Evolutionary conservation across 2,888 invertebrate genomes (phyloP).

Genomic region (Polymixis lichenea): DNA sequence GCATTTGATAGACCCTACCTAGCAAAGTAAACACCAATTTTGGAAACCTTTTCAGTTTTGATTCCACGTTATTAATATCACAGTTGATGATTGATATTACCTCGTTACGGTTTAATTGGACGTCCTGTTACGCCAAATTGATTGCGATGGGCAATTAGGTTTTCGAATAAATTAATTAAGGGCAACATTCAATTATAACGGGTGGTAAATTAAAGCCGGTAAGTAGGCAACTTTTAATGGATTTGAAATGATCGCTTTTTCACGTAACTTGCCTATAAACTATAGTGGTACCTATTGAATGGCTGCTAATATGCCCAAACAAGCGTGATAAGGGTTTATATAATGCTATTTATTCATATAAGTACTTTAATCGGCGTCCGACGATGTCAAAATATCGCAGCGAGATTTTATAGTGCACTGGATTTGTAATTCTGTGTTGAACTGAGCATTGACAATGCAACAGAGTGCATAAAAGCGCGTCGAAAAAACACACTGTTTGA

Average conservation of each 20-base stretch:
- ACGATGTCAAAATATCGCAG: too few relatives aligned
- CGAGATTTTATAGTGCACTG: too few relatives aligned
- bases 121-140: constrained; percentile 64
- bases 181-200: constrained; percentile 61
- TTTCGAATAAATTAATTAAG: constrained; percentile 66
- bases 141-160: constrained; percentile 65
- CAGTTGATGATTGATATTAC: constrained; percentile 62
- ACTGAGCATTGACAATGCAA: too few relatives aligned
- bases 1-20: constrained; percentile 13
- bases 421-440: too few relatives aligned
- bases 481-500: too few relatives aligned
- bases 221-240: constrained; percentile 36
- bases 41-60: constrained; percentile 26
- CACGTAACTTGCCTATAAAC: neutral
- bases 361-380: neutral
- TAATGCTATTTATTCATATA: neutral
- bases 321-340: constrained; percentile 22
- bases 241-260: constrained; percentile 17
- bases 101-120: constrained; percentile 64
- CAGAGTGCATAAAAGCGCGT: too few relatives aligned
- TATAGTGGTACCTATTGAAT: constrained; percentile 10
- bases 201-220: constrained; percentile 41
- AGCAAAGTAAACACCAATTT: constrained; percentile 14
- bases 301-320: constrained; percentile 8
- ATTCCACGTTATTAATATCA: constrained; percentile 47